A percentile compares a stretch with the other conserved stretches of the same genome.
These are phyloP conservation scores for Mustela erminea DNA, from an alignment of 2,797 vertebrate genomes.

Conservation along the genomic window DNA sequence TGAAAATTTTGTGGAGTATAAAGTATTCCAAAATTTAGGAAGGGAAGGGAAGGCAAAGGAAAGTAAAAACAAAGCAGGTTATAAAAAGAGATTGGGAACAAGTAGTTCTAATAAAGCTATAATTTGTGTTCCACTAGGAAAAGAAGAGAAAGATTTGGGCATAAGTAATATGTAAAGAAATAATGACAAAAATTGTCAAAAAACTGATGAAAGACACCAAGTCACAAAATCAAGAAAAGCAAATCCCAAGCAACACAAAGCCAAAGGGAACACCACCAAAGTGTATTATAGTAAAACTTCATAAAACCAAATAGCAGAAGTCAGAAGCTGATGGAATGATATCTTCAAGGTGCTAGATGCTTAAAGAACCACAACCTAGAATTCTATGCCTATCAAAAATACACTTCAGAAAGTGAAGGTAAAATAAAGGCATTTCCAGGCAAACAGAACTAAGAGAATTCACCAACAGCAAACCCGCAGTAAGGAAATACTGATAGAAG, in stretches of 20 bases:
- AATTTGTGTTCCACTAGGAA: background rate
- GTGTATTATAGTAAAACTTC: slow-evolving; percentile 10
- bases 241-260: background rate
- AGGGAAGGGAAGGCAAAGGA: background rate
- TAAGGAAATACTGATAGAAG: background rate
- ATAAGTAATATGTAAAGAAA: slow-evolving; percentile 25
- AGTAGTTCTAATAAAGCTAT: background rate
- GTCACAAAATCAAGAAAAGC: background rate
- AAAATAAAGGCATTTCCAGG: background rate
- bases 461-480: background rate
- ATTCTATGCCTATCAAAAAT: background rate
- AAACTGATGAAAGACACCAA: background rate
- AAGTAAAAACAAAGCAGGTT: background rate
- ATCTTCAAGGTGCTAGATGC: background rate
- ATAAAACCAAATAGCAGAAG: background rate
- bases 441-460: background rate
- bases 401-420: background rate
- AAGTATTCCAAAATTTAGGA: background rate
- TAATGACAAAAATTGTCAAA: background rate
- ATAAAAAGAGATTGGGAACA: background rate
- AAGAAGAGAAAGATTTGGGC: background rate
- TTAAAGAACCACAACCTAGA: background rate
- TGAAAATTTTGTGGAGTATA: background rate
- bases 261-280: background rate
- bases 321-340: background rate